Conservation (phyloP, 1,140 invertebrate species). For the Aphidius ervi region DNA sequence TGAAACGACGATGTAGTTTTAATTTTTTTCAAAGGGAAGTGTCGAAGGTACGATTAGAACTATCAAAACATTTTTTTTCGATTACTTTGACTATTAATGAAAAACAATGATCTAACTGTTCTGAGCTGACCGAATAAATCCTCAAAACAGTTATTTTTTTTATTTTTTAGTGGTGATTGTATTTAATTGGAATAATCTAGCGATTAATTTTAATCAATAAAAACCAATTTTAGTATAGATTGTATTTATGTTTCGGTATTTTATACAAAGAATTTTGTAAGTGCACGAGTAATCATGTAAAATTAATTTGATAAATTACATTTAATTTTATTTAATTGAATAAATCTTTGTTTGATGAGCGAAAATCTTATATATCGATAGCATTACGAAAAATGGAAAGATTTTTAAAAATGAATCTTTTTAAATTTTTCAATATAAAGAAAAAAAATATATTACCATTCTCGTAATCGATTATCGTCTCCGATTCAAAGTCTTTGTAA, state of each 20-base stretch:
- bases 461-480: conserved; percentile 89
- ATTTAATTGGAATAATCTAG: not conserved
- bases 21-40: no score
- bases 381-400: no score
- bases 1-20: conserved; percentile 46
- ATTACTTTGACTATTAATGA: no score
- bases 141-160: no score
- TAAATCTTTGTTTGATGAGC: no score
- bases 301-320: conserved; percentile 9
- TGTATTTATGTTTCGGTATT: not conserved
- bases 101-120: no score
- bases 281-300: not conserved
- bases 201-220: conserved; percentile 9
- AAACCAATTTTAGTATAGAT: not conserved
- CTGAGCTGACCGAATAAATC: no score
- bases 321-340: no score
- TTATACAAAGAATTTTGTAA: not conserved
- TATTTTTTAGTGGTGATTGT: no score
- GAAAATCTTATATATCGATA: no score
- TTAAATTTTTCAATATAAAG: conserved; percentile 9
- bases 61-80: no score
- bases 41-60: no score
- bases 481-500: conserved; percentile 93
- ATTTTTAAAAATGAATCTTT: conserved; percentile 3
- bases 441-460: conserved; percentile 55